Base-by-base conservation (phyloP, 37 sponge, comb jelly and placozoan genomes). In the Hormiphora californensis region DNA sequence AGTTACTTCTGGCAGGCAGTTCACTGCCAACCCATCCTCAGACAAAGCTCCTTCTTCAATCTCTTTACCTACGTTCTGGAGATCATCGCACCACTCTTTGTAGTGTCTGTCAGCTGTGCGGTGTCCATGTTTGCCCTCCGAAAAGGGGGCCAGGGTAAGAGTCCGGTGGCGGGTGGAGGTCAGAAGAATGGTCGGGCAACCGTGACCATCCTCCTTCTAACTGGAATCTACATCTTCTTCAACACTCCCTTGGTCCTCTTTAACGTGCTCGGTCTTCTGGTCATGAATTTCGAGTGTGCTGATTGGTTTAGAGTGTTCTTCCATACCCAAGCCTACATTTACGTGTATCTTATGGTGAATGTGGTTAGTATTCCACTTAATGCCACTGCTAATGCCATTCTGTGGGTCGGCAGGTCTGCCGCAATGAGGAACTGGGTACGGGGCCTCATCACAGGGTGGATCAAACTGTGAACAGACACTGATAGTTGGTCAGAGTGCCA, bases 1-100 rank as follows among this genome's bases (percentile, higher is more conserved):
- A 23, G 7, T 4, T 57, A 57, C 61, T 23, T 28, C 27, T 5
- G 27, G 61, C 27, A 57, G 30, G 61, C 30, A 57, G 61, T 57
- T 4, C n/a, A 23, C 9, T 57, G 61, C 22, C 27, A 57, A 5
- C n/a, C n/a, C n/a, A n/a, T n/a, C n/a, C n/a, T n/a, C n/a, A n/a
- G n/a, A n/a, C 61, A 57, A 15, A 5, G n/a, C 22, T 5, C 9
- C 3, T 9, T 17, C 53, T n/a, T n/a, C n/a, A n/a, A n/a, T n/a
- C n/a, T n/a, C n/a, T n/a, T n/a, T n/a, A 49, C 53, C 9, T 57
- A 57, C 61, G n/a, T 57, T 30, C 61, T 57, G n/a, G 61, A 57
- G 27, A 28, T 57, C 21, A 5, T 57, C 7, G 61, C n/a, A 12
- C 61, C 61, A 4, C 61, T 57, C 5, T 57, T 57, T 57, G 61